These are phyloP conservation scores for Idris sp. DNA, from an alignment of 1,140 invertebrate genomes.

Conservation along the genomic window DNA sequence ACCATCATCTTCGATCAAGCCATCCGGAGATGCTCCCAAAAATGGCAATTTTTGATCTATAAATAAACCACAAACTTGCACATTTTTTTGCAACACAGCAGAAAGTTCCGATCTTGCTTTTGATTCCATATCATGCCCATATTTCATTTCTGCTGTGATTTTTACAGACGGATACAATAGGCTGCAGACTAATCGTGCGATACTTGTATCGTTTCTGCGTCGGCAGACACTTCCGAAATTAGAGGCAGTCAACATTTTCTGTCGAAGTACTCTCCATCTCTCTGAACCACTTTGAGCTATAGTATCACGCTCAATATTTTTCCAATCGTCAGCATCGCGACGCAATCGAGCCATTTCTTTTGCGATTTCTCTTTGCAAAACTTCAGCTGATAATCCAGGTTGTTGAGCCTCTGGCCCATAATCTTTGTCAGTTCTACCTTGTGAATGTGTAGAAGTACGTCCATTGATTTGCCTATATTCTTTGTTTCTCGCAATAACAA, in stretches of 20 bases:
- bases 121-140: constrained; percentile 43
- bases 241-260: constrained; percentile 68
- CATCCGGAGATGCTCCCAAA: constrained; percentile 2
- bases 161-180: constrained; percentile 59
- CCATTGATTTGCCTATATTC: background rate
- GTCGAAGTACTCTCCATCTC: constrained; percentile 64
- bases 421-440: constrained; percentile 24
- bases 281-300: constrained; percentile 15
- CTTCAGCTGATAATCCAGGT: constrained; percentile 20
- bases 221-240: constrained; percentile 69
- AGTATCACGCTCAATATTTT: constrained; percentile 51
- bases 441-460: background rate
- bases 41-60: constrained; percentile 63
- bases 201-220: constrained; percentile 48
- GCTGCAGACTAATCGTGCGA: constrained; percentile 33
- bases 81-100: constrained; percentile 38
- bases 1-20: constrained; percentile 2
- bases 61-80: constrained; percentile 70
- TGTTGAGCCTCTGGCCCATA: constrained; percentile 21
- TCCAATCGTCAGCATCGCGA: constrained; percentile 14
- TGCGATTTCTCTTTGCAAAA: background rate
- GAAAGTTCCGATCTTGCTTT: constrained; percentile 64
- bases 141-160: constrained; percentile 47
- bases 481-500: background rate
- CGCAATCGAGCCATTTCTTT: constrained; percentile 15